Conservation (phyloP, 2,888 invertebrate genomes). For the Lochmaea crataegi region DNA sequence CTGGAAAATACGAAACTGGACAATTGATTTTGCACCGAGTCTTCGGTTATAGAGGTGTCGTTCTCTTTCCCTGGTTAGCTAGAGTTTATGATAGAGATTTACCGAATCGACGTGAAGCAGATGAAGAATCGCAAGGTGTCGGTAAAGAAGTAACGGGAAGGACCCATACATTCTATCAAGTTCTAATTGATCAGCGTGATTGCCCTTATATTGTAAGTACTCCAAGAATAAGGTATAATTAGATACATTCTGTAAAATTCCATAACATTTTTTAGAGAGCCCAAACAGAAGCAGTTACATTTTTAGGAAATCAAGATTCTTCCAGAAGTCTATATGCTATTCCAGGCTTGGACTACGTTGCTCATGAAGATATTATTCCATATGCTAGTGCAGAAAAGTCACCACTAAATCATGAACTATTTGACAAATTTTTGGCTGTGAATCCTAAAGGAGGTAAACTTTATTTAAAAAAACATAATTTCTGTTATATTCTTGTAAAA, state of each 20-base stretch:
- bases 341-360: conserved; percentile 97
- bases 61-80: conserved; percentile 97
- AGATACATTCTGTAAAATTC: neutral
- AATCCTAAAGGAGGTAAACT: conserved; percentile 78
- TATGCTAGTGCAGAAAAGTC: conserved; percentile 89
- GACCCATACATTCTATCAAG: conserved; percentile 97
- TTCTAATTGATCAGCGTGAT: conserved; percentile 96
- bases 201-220: conserved; percentile 93
- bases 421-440: conserved; percentile 92
- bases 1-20: conserved; percentile 95
- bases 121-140: conserved; percentile 66
- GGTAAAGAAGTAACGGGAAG: conserved; percentile 90
- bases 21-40: conserved; percentile 96
- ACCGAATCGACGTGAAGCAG: conserved; percentile 65
- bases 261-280: conserved; percentile 76
- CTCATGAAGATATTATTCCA: conserved; percentile 97
- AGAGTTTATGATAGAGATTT: conserved; percentile 94
- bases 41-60: conserved; percentile 97
- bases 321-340: conserved; percentile 95
- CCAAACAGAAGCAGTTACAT: conserved; percentile 98
- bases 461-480: neutral
- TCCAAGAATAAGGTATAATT: neutral
- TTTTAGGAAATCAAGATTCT: conserved; percentile 95
- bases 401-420: conserved; percentile 94
- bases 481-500: no score